Evolutionary conservation across 2,888 invertebrate genomes (phyloP).

Genomic region (Ochlodes sylvanus): DNA sequence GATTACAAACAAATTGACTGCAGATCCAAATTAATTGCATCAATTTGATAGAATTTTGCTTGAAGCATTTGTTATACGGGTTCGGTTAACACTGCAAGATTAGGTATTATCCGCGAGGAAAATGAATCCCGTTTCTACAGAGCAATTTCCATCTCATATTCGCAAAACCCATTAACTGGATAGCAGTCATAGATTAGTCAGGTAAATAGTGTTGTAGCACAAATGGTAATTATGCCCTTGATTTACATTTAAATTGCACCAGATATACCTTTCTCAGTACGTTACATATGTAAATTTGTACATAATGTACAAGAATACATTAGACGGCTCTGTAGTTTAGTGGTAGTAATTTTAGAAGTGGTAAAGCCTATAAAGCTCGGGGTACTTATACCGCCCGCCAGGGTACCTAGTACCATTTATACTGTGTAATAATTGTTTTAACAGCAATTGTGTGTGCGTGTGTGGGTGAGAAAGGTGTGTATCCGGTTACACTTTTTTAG

Average conservation of each 20-base stretch:
- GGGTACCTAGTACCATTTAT: no score
- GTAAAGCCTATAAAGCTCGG: no score
- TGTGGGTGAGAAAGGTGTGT: no score
- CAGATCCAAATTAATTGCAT: not conserved
- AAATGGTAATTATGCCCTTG: not conserved
- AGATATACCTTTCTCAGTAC: not conserved
- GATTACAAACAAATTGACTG: not conserved
- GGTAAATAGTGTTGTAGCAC: slow-evolving; percentile 6
- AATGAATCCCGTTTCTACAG: slow-evolving; percentile 19
- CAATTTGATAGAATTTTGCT: not conserved
- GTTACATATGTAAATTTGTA: no score
- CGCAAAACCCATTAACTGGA: slow-evolving; percentile 18
- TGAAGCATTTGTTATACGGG: not conserved
- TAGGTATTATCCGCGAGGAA: slow-evolving; percentile 9
- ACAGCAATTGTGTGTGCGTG: no score
- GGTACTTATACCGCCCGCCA: not conserved
- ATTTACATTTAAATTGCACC: not conserved
- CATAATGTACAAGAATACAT: not conserved
- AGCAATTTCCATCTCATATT: slow-evolving; percentile 29
- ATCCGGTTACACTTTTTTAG: no score
- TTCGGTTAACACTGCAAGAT: slow-evolving; percentile 15
- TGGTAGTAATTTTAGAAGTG: no score
- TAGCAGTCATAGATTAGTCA: slow-evolving; percentile 18
- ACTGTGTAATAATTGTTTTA: no score
- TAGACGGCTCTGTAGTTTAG: not conserved